Evolutionary conservation across 2,888 invertebrate genomes (phyloP), one percentile per base, ranked within the genome.

Genomic region (Carabus problematicus): DNA sequence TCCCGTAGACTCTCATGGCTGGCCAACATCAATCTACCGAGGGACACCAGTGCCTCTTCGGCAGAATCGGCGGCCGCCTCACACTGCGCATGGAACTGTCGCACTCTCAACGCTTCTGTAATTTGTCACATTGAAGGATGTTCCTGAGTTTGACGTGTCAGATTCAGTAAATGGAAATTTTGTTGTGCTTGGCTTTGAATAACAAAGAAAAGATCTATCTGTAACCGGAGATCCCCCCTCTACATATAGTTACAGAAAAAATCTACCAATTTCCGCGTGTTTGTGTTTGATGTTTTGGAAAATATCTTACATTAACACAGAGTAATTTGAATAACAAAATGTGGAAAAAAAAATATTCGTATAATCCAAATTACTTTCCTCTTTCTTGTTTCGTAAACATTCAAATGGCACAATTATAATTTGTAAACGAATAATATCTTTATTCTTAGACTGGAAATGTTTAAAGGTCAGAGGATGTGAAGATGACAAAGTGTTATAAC

Each of bases 1-100:
- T 89, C 87, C 69, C 89, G 86, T 62, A 98, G 87, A 77, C 97
- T 98, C 43, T 85, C 83, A 79, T 99, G 98, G 76, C 98, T 98
- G 66, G 88, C 87, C 56, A 88, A 88, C 95, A 99, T 97, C 60
- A 98, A 84, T 71, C 84, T 80, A 0, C 97, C 97, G 58, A 98
- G 83, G 54, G 83, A 81, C 52, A 80, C 76, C 43, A 91, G 77
- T 60, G 85, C 81, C 71, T 83, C 80, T 9, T 78, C 78, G 12
- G 75, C 77, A 68, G 77, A 70, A 18, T 74, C 70, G 12, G 73
- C 82, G 71, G 82, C 79, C 72, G 77, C 72, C 45, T 81, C 79
- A 76, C 94, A 94, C 49, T 86, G 82, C 59, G 83, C 79, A 73
- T 90, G 88, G 81, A 97, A 97, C 71, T 87, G 82, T 73, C 88